phyloP scores from a whole-genome alignment of 2,797 vertebrate species.

The Gymnocypris eckloni region DNA sequence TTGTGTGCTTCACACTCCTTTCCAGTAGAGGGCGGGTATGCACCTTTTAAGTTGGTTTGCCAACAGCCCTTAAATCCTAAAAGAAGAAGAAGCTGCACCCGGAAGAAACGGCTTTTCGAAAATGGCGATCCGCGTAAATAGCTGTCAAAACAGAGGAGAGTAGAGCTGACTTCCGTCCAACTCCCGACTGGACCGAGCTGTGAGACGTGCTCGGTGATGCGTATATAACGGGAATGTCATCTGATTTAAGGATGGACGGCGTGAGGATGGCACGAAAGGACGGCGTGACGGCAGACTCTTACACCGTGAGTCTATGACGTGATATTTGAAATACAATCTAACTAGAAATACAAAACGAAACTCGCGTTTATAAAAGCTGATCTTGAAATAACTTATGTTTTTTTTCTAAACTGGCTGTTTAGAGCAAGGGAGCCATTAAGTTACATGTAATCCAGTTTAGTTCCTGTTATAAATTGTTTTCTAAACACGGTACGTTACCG shows the following conservation, averaged over 20 bases:
- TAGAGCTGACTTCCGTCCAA: not conserved
- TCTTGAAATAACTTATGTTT: not conserved
- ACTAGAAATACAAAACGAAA: not conserved
- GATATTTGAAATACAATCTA: not conserved
- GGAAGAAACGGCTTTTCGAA: conserved; percentile 42
- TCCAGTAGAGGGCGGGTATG: no score
- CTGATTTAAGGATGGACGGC: conserved; percentile 6
- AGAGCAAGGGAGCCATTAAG: not conserved
- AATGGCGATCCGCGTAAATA: conserved; percentile 21
- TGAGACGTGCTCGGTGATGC: not conserved
- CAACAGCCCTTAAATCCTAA: no score
- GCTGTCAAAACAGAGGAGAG: not conserved
- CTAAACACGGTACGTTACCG: no score
- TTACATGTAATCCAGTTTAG: not conserved
- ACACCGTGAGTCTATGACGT: conserved; percentile 48
- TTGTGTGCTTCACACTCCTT: no score
- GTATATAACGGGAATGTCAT: not conserved
- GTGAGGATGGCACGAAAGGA: conserved; percentile 11
- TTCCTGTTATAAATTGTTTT: not conserved
- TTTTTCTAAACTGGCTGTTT: not conserved
- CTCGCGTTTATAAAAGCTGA: not conserved
- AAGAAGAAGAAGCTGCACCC: conserved; percentile 16
- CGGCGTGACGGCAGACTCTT: conserved; percentile 26
- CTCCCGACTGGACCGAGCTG: not conserved
- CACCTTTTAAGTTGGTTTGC: no score